Base-by-base conservation (phyloP, 2,888 invertebrate species). In the Idaea aversata region DNA sequence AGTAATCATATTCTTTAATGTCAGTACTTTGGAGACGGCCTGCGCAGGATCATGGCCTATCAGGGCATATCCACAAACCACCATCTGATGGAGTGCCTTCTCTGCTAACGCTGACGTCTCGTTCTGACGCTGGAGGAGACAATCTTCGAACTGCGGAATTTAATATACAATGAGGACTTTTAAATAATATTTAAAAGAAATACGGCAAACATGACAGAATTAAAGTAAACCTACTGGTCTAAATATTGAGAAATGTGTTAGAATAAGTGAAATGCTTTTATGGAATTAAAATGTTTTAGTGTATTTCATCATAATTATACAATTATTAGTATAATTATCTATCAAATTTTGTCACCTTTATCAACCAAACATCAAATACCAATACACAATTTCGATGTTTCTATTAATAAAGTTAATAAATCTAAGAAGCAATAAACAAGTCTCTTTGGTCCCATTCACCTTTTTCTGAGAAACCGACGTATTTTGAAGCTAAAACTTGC, bases 31-130 rank as follows among this genome's bases (percentile, higher is more conserved):
- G 10, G 77, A 76, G 5, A 92, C 82, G 0, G 92, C 91, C 25
- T 85, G 82, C 6, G 85, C 80, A 0, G 92, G 91, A n/a, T 92
- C 91, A 61, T 92, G 92, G 0, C 92, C 92, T 4, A 92, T 92
- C 67, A 92, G 76, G 0, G 92, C 91, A 65, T 92, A 92, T 0
- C 92, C 92, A 66, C 92, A 93, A 1, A 92, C 85, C 59, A 91
- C 92, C 91, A 93, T 91, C 74, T 92, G 91, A 63, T 92, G 92
- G 0, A 93, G 76, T 3, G 91, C 88, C 70, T 87, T 91, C 76
- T 92, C 91, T 0, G 91, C 91, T n/a, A 92, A 66, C 0, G 78
- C 75, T 57, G 86, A 70, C 0, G 90, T 91, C 57, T 80, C 80
- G 61, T 89, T 90, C 65, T 88, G 85, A 38, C 78, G 81, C n/a